Evolutionary conservation across 2,113 vertebrate species (phyloP), one percentile per base, ranked within the genome.

Genomic region (Hepsetus odoe): DNA sequence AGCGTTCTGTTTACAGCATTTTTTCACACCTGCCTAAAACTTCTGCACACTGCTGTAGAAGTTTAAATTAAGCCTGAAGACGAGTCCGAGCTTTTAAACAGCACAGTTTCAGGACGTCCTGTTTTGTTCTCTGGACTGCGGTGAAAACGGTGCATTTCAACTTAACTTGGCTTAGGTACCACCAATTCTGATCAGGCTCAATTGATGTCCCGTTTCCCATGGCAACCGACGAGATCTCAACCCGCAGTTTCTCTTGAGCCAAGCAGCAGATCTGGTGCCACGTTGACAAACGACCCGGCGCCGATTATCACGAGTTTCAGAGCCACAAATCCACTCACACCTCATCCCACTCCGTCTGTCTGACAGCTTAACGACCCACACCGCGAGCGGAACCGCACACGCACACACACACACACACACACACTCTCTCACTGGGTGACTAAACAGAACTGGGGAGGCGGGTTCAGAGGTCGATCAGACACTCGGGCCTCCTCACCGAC

Each of bases 311-410:
- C 81, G 77, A 58, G 13, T 76, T 84, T 74, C 80, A 70, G 76
- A 86, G 67, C 74, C 59, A 85, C 84, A n/a, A 72, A 82, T 86
- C 85, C 35, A 5, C 30, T 32, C 7, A 71, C 90, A 91, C 89
- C 86, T 89, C 76, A 66, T 81, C 82, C 86, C 88, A 91, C 88
- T 91, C 75, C 76, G 64, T 81, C 82, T 84, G 87, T 87, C 67
- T 68, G 88, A 92, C 89, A 90, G 84, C 84, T 92, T 90, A 90
- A 91, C 89, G 83, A 82, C 5, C 51, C 81, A 35, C 49, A 61
- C 85, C 72, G 76, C 79, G 80, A 49, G 46, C 46, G 14, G 72
- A 82, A 74, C 79, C 56, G 22, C 32, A n/a, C n/a, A n/a, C n/a
- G n/a, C n/a, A n/a, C n/a, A n/a, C n/a, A n/a, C n/a, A n/a, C n/a